Evolutionary conservation across 2,797 vertebrate species (phyloP), one percentile per base, ranked within the genome.

Genomic region (Manis pentadactyla): DNA sequence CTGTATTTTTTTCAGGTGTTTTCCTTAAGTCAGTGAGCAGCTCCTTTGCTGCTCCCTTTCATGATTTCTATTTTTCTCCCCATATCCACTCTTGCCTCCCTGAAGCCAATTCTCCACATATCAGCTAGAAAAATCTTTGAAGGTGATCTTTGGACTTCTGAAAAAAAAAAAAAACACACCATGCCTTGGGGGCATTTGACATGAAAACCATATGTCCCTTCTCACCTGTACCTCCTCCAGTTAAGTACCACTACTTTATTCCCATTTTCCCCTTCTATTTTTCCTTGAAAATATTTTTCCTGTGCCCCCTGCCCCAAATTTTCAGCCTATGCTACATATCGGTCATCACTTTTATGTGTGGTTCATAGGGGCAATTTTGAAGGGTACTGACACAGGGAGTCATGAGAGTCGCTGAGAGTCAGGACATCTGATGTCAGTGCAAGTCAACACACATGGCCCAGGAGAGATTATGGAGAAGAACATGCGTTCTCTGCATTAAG

Each of bases 201-300:
- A 59, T n/a, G 85, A 82, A 55, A 78, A 27, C 13, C 13, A 34
- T 49, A 82, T 37, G 3, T 29, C 5, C 7, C 25, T 81, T 94
- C 29, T 64, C 31, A n/a, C 29, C 29, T 68, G 37, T 19, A 46
- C 23, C 21, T 1, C 53, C 29, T 64, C n/a, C 2, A 49, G 10
- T 34, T 77, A 15, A 74, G 12, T 61, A 31, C 57, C 23, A 27
- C n/a, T 84, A 63, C 9, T 57, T 89, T 75, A 57, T 57, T 46
- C 34, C 46, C 8, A 66, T 53, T 96, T 88, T 68, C 19, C 12
- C 69, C 46, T 11, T 51, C 23, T 37, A 21, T 37, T 75, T 90
- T 86, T 71, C 19, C 69, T 49, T 78, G 42, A 46, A 96, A 93
- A 86, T 73, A 18, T 88, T 90, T 95, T 82, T 91, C 53, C 34